Conservation (phyloP, 2,797 vertebrate genomes). For the Macrochelys suwanniensis region DNA sequence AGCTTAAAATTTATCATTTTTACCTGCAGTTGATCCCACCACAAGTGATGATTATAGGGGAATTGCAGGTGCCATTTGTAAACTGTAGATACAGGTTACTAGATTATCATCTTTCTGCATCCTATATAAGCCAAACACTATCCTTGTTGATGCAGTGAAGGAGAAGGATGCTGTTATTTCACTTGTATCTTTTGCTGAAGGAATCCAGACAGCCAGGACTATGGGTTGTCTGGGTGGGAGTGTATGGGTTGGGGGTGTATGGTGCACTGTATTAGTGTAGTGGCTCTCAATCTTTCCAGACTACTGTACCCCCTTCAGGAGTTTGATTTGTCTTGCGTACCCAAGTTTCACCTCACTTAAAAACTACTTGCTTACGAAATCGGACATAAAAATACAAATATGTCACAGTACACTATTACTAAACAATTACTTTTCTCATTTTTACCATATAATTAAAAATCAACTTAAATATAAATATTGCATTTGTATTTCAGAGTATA, state of each 20-base stretch:
- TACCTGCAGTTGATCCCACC: neutral
- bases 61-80: neutral
- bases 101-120: neutral
- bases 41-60: neutral
- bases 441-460: no score
- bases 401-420: no score
- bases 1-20: neutral
- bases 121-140: neutral
- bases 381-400: no score
- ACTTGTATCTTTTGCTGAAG: neutral
- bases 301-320: no score
- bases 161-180: neutral
- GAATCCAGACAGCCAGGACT: neutral
- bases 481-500: no score
- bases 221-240: neutral
- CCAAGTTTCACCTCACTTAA: no score
- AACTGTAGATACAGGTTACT: neutral
- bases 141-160: neutral
- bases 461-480: no score
- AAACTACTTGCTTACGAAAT: no score
- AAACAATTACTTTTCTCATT: no score
- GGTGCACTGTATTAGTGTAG: neutral
- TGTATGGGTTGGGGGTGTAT: neutral
- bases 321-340: no score
- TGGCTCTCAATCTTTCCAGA: no score